These are phyloP conservation scores for Acanthoscelides obtectus DNA, from an alignment of 2,888 invertebrate genomes.

Conservation along the genomic window DNA sequence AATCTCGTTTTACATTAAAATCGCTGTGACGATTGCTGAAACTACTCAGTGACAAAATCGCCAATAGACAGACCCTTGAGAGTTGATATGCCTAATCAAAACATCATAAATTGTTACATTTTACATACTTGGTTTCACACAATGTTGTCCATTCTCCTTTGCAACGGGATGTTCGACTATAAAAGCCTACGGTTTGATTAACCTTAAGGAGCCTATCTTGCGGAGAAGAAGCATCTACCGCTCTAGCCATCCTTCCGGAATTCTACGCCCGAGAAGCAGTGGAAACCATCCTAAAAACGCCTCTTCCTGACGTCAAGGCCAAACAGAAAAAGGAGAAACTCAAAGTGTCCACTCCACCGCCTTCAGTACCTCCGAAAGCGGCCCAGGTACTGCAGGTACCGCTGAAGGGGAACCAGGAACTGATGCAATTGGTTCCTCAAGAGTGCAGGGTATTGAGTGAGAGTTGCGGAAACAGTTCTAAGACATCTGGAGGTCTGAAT, in stretches of 20 bases:
- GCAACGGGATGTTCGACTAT: no score
- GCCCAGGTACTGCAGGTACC: constrained; percentile 59
- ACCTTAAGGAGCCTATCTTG: constrained; percentile 15
- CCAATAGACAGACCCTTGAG: no score
- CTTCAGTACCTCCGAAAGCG: constrained; percentile 58
- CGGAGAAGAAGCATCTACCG: constrained; percentile 3
- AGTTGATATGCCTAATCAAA: no score
- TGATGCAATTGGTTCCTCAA: background rate
- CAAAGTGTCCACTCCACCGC: constrained; percentile 43
- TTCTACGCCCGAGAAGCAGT: constrained; percentile 18
- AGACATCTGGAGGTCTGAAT: constrained; percentile 25
- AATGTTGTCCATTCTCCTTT: no score
- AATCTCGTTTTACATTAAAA: no score
- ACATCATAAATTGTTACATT: no score
- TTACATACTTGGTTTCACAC: no score
- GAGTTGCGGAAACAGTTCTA: constrained; percentile 20
- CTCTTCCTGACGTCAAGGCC: constrained; percentile 28
- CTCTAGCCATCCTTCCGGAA: constrained; percentile 8
- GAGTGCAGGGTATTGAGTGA: background rate
- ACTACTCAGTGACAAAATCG: no score
- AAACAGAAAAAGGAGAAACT: constrained; percentile 28
- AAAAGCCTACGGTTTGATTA: no score
- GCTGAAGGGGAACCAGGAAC: constrained; percentile 32
- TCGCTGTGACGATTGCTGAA: no score
- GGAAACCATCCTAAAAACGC: constrained; percentile 44